phyloP scores from a whole-genome alignment of 2,888 invertebrate species.

The Gibbula magus region DNA sequence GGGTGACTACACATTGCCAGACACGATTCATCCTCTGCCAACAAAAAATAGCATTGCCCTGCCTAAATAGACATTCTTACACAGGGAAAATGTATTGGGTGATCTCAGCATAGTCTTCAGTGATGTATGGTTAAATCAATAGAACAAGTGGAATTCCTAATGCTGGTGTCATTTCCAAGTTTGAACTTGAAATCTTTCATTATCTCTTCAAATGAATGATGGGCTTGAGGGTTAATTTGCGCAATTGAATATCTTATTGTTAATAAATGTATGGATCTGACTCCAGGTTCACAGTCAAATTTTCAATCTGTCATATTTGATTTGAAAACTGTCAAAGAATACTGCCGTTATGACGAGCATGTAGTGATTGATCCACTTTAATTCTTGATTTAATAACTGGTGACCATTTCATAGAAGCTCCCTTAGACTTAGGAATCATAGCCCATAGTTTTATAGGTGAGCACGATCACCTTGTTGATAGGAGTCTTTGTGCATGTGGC shows the following conservation, averaged over 20 bases:
- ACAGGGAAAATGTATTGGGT: background rate
- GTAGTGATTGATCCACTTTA: background rate
- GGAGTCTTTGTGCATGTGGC: background rate
- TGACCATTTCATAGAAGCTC: too few relatives aligned
- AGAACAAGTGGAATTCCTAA: background rate
- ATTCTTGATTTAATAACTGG: too few relatives aligned
- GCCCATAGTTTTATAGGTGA: background rate
- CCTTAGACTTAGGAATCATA: too few relatives aligned
- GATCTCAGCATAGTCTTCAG: background rate
- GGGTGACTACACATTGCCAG: background rate
- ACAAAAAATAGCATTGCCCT: conserved; percentile 5
- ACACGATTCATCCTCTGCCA: background rate
- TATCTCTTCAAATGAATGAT: background rate
- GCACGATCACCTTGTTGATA: too few relatives aligned
- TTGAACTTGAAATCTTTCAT: conserved; percentile 1
- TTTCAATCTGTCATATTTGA: conserved; percentile 2
- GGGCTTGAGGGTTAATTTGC: background rate
- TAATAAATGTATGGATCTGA: background rate
- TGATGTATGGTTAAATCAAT: background rate
- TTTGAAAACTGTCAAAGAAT: background rate
- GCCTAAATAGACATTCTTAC: conserved; percentile 7
- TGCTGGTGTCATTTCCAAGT: background rate
- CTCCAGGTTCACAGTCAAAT: background rate
- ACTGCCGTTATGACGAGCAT: background rate
- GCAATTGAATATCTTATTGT: background rate